A percentile compares a stretch with the other conserved stretches of the same genome.
Evolutionary conservation across 2,113 vertebrate species (phyloP).

Genomic region (Daphoenositta chrysoptera): DNA sequence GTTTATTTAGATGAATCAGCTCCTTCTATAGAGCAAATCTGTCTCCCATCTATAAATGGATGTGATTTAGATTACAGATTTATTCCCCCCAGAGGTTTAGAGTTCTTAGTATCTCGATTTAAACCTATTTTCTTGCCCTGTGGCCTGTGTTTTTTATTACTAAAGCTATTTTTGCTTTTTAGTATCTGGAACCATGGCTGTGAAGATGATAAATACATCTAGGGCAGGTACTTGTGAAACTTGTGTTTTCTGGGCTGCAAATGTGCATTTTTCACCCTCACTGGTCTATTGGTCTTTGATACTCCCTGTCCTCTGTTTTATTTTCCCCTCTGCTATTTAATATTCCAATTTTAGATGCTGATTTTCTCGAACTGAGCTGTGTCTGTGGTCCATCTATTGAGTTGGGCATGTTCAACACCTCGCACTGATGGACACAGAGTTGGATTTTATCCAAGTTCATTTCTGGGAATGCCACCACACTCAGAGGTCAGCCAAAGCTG

Average conservation of each 20-base stretch:
- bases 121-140: not conserved
- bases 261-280: not conserved
- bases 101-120: not conserved
- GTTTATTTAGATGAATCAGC: constrained; percentile 20
- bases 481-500: not conserved
- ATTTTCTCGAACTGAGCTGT: not conserved
- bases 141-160: not conserved
- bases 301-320: not conserved
- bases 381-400: not conserved
- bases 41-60: not conserved
- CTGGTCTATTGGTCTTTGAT: not conserved
- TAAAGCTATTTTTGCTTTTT: not conserved
- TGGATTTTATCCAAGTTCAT: not conserved
- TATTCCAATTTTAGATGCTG: not conserved
- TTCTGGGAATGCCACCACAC: not conserved
- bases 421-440: rapidly evolving
- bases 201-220: not conserved
- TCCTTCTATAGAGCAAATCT: not conserved
- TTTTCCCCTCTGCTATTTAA: not conserved
- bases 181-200: not conserved
- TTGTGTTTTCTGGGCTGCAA: not conserved
- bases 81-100: not conserved
- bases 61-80: not conserved
- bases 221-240: not conserved
- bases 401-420: not conserved